Base-by-base conservation (phyloP, 2,797 vertebrate genomes). In the Aphelocoma californica region DNA sequence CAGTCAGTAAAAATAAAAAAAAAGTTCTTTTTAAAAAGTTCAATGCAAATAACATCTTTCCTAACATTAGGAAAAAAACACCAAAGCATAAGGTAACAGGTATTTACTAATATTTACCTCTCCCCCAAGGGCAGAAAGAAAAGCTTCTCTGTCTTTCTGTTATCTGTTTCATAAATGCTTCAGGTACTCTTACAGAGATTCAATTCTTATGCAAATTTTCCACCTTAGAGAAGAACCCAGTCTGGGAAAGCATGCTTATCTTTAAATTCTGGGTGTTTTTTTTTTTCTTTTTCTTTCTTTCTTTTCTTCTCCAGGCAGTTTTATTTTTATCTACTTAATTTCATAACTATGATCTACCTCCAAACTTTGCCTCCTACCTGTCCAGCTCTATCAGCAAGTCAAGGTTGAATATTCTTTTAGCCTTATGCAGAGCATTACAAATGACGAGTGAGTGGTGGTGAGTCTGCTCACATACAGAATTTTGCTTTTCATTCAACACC, bases 231-330 rank as follows among this genome's bases (percentile, higher is more conserved):
- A 70, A 58, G 20, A 38, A 6, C 8, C 4, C 12, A 36, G 15
- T 24, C 19, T 77, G 28, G 8, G 16, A 85, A 89, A 85, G 8
- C 10, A 77, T 7, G 9, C 4, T 71, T 58, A 56, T 50, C 19
- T 70, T 89, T 70, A 40, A 48, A 75, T 42, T 1, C 13, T 40
- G 12, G 7, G 26, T 40, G 32, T 6, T 11, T 2, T 5, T 11
- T 2, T 23, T 56, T 4, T 12, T 8, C 5, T 9, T 9, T 6
- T 9, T 6, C 10, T 18, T 21, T 6, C 16, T 36, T 23, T 2
- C 0, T 42, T 56, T 31, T 34, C 8, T 3, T 38, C 2, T 69
- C 14, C 9, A 20, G 7, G 5, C 14, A 74, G 5, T n/a, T 62
- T 9, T 56, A 18, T 74, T 83, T 83, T 11, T 38, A 21, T 34